These are phyloP conservation scores for Plestiodon gilberti DNA, from an alignment of 2,113 vertebrate species.

Conservation along the genomic window DNA sequence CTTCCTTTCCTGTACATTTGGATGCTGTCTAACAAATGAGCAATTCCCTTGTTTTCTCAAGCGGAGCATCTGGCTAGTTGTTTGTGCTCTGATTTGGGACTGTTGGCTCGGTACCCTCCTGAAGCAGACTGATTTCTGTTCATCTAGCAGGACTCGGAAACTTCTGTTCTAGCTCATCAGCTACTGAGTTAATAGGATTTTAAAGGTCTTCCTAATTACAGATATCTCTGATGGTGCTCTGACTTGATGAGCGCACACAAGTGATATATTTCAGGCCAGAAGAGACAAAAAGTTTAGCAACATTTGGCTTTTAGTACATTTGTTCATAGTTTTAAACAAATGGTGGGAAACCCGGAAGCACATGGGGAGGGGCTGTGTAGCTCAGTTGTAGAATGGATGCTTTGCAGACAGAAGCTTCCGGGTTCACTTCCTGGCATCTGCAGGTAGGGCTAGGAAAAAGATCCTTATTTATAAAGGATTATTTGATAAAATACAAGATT, in stretches of 20 bases:
- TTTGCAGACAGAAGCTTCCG: too few species aligned
- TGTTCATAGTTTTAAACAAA: background rate
- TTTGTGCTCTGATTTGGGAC: slow-evolving; percentile 38
- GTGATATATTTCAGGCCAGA: background rate
- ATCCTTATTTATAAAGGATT: too few species aligned
- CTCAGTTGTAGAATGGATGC: too few species aligned
- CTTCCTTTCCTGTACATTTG: slow-evolving; percentile 37
- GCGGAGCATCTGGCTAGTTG: slow-evolving; percentile 39
- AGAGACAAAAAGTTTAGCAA: slow-evolving; percentile 6
- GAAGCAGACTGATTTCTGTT: slow-evolving; percentile 1
- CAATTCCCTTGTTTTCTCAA: slow-evolving; percentile 23
- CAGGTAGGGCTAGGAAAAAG: too few species aligned
- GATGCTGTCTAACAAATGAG: slow-evolving; percentile 45
- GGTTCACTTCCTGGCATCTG: too few species aligned
- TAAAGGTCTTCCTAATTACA: slow-evolving; percentile 31
- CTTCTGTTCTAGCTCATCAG: background rate
- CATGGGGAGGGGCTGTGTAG: background rate
- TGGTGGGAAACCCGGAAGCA: background rate
- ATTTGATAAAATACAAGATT: too few species aligned
- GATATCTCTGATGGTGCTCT: slow-evolving; percentile 29
- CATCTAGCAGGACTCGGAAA: slow-evolving; percentile 11
- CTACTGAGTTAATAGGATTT: background rate
- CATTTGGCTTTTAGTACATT: background rate
- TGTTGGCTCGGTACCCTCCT: slow-evolving; percentile 22
- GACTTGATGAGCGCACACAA: background rate